Percentiles rank a stretch among this genome's conserved stretches.
These are phyloP conservation scores for Taeniopygia guttata DNA, from an alignment of 2,797 vertebrate genomes.

Conservation along the genomic window DNA sequence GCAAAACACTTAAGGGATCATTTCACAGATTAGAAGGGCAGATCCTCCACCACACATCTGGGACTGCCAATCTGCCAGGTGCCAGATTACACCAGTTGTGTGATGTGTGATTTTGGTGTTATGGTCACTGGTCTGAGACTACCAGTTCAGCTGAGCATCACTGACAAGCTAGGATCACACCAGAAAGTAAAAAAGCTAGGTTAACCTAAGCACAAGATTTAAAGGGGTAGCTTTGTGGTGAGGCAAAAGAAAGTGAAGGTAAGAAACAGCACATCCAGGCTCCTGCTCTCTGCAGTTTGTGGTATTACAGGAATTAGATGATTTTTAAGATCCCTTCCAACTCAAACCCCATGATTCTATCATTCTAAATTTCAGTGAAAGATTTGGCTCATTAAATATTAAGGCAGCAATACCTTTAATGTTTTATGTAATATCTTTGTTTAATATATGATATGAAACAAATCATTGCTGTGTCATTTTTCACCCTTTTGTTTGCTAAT, in stretches of 20 bases:
- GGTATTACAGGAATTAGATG: neutral
- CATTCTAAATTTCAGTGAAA: neutral
- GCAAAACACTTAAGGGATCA: fast-evolving
- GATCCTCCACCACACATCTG: neutral
- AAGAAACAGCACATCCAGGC: neutral
- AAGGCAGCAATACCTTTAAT: neutral
- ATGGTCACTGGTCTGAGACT: neutral
- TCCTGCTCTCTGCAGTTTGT: neutral
- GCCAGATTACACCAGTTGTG: neutral
- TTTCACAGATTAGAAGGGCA: neutral
- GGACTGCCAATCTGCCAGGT: neutral
- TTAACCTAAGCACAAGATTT: neutral
- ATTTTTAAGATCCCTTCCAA: neutral
- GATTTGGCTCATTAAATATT: neutral
- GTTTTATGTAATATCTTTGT: neutral
- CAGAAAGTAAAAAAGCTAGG: neutral
- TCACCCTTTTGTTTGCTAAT: neutral
- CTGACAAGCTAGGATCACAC: neutral
- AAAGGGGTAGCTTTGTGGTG: neutral
- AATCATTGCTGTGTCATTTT: neutral
- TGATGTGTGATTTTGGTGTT: neutral
- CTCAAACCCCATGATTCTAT: neutral
- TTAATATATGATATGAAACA: neutral
- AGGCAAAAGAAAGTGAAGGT: neutral
- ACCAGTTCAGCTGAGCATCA: neutral